Base-by-base conservation (phyloP, 2,888 invertebrate genomes). In the Meandrusa payeni region DNA sequence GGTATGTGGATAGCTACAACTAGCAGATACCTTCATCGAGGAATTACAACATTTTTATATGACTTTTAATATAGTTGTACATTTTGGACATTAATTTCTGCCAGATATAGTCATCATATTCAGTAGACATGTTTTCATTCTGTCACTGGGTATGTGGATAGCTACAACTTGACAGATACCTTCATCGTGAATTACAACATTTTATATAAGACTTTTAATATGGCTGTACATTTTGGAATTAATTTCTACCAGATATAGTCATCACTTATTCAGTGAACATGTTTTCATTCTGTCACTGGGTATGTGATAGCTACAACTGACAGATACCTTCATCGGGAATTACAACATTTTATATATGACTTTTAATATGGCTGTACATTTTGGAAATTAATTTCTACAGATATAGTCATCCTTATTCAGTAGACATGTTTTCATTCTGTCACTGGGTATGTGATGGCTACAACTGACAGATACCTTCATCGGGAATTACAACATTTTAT, bases 241-340 rank as follows among this genome's bases (percentile, higher is more conserved):
- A n/a, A 15, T 15, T 15, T 15, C 15, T 15, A 4, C 4, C 4
- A 4, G 15, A 15, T 4, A 15, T 4, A 15, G 15, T 3, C 4
- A 4, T 15, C 15, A 15, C 4, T n/a, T n/a, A n/a, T n/a, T 15
- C 15, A 15, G 2, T 15, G 4, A 4, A 15, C 15, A 15, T 15
- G 15, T 15, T 15, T 2, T 36, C 15, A 20, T 11, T 23, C 12
- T 15, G 41, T 31, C 13, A 31, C 13, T 17, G 17, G 5, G 7
- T 9, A 6, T 22, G 45, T 60, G 55, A 63, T 53, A 20, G 52
- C 46, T 56, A 10, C 29, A 12, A 32, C 34, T 48, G 48, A 47
- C 36, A 42, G 54, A 52, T 55, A 62, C 41, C 52, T 57, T 39
- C 22, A 13, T 19, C 46, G 19, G 11, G 26, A n/a, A n/a, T 3